phyloP scores from a whole-genome alignment of 2,797 vertebrate species.

The Enteromius afrohamiltoni region DNA sequence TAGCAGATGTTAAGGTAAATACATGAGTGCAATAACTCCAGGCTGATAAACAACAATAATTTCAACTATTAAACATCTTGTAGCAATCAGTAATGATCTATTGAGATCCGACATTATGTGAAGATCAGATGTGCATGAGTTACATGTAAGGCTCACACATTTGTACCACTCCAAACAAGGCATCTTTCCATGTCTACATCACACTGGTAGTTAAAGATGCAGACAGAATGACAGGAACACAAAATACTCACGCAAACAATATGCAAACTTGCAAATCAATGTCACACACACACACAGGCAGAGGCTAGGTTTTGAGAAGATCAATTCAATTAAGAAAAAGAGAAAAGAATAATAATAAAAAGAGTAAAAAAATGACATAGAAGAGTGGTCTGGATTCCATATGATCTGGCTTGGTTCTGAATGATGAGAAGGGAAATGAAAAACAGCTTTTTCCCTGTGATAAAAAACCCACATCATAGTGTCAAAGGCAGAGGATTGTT shows the following conservation, averaged over 20 bases:
- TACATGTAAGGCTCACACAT: background rate
- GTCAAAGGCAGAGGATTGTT: conserved; percentile 31
- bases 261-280: background rate
- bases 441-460: conserved; percentile 39
- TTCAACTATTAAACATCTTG: conserved; percentile 8
- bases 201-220: background rate
- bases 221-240: background rate
- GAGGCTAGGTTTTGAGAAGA: background rate
- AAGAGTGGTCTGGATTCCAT: conserved; percentile 32
- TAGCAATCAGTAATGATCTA: conserved; percentile 4
- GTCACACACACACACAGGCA: conserved; percentile 10
- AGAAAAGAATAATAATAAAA: background rate
- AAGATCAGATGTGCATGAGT: conserved; percentile 14
- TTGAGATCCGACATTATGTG: conserved; percentile 4
- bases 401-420: conserved; percentile 42
- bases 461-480: conserved; percentile 40
- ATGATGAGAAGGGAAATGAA: conserved; percentile 40
- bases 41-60: conserved; percentile 5
- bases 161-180: conserved; percentile 4
- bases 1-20: conserved; percentile 20
- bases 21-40: background rate
- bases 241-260: background rate
- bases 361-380: background rate
- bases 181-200: background rate
- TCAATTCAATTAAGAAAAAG: background rate